phyloP scores from a whole-genome alignment of 2,888 invertebrate genomes.

The Habroteleia sp. region DNA sequence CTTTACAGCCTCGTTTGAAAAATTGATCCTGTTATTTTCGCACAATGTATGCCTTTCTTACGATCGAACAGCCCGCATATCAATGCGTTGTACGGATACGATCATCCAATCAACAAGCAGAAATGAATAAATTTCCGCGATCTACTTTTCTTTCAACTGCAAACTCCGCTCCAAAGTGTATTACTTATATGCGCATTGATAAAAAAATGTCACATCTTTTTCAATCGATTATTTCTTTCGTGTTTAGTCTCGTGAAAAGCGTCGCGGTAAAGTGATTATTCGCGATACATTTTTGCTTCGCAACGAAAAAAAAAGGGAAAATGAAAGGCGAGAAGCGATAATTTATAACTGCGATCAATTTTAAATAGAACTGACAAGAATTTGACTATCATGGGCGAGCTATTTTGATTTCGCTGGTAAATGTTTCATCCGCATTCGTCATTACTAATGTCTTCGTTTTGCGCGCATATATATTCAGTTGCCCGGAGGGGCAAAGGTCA shows the following conservation, averaged over 20 bases:
- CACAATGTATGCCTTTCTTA: constrained; percentile 60
- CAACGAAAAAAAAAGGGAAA: too few relatives aligned
- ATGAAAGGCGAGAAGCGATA: too few relatives aligned
- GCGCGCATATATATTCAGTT: constrained; percentile 23
- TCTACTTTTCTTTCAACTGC: constrained; percentile 41
- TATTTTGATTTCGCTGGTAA: constrained; percentile 5
- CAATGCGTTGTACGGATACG: constrained; percentile 59
- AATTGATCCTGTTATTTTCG: constrained; percentile 64
- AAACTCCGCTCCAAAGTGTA: constrained; percentile 28
- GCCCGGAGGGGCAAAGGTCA: constrained; percentile 15
- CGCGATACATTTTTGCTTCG: too few relatives aligned
- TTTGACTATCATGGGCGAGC: constrained; percentile 1
- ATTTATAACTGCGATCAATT: too few relatives aligned
- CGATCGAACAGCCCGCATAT: constrained; percentile 60
- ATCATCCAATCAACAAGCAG: constrained; percentile 59
- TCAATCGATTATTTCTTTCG: constrained; percentile 9
- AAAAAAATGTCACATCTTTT: constrained; percentile 23
- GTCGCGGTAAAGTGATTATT: too few relatives aligned
- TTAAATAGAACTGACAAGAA: too few relatives aligned
- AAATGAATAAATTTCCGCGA: constrained; percentile 59
- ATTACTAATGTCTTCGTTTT: constrained; percentile 39
- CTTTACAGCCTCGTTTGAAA: constrained; percentile 60
- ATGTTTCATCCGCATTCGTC: constrained; percentile 21
- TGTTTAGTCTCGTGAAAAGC: too few relatives aligned
- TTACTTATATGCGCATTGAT: constrained; percentile 19